phyloP scores from a whole-genome alignment of 2,797 vertebrate species.

The Crax fasciolata region DNA sequence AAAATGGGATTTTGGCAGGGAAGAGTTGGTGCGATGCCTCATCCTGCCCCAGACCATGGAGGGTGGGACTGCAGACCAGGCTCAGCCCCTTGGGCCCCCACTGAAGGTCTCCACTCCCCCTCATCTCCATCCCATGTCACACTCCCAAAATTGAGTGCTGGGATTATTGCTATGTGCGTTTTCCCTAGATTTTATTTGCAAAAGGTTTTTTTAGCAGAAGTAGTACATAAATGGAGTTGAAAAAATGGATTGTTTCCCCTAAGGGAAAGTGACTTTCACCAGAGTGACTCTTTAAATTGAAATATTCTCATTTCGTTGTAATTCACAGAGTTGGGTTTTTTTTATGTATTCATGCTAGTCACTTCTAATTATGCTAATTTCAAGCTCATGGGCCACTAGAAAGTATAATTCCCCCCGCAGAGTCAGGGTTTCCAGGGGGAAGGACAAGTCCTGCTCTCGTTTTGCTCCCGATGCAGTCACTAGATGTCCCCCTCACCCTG shows the following conservation, averaged over 20 bases:
- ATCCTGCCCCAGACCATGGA: rapidly evolving
- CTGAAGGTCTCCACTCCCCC: background rate
- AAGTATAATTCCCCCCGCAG: conserved; percentile 9
- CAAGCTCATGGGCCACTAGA: background rate
- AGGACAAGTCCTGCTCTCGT: background rate
- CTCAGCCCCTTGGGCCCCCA: background rate
- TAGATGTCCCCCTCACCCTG: conserved; percentile 62
- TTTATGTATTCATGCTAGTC: conserved; percentile 9
- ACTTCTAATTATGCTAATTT: conserved; percentile 55
- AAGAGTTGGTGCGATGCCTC: background rate
- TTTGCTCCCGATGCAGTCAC: background rate
- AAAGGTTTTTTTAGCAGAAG: background rate
- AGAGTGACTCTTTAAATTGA: conserved; percentile 16
- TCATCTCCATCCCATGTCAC: background rate
- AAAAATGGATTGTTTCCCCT: background rate
- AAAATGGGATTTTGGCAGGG: background rate
- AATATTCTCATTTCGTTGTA: background rate
- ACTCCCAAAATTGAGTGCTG: background rate
- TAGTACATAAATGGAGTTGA: background rate
- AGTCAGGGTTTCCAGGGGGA: background rate
- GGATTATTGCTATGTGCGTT: background rate
- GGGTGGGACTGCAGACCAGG: background rate
- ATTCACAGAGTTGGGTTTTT: background rate
- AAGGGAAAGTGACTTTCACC: conserved; percentile 60
- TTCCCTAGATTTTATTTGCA: background rate